Conservation (phyloP, 2,888 invertebrate genomes). For the Zelleria hepariella region DNA sequence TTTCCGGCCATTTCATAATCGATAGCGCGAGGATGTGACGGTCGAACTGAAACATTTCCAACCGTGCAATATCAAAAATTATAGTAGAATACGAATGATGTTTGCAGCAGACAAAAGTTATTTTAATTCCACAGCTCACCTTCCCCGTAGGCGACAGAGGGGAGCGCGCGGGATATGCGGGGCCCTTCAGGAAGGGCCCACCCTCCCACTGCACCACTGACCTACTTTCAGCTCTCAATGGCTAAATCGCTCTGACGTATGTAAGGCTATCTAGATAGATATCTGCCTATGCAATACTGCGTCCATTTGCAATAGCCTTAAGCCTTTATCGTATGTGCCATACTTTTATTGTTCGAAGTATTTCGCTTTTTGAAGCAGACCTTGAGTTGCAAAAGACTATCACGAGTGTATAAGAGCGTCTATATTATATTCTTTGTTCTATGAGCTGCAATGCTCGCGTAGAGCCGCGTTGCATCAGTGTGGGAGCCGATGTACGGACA, state of each 20-base stretch:
- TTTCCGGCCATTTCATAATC: too few relatives aligned
- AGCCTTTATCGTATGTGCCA: background rate
- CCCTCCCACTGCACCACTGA: slow-evolving; percentile 58
- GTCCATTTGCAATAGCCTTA: background rate
- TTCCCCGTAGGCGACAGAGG: slow-evolving; percentile 15
- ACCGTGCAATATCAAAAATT: background rate
- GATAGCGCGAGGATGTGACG: too few relatives aligned
- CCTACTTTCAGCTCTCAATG: slow-evolving; percentile 45
- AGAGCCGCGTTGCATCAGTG: slow-evolving; percentile 9
- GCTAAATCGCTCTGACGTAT: background rate
- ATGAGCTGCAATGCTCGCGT: background rate
- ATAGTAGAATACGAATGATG: background rate
- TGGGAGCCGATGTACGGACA: slow-evolving; percentile 23
- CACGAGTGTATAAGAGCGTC: slow-evolving; percentile 5
- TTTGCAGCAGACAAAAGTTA: slow-evolving; percentile 13
- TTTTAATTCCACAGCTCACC: slow-evolving; percentile 5
- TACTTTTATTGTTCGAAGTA: background rate
- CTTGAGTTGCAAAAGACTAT: background rate
- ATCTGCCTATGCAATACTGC: background rate
- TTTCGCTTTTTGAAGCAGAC: background rate
- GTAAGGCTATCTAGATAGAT: background rate
- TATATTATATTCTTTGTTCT: background rate
- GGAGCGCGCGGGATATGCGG: slow-evolving; percentile 20
- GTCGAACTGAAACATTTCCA: too few relatives aligned
- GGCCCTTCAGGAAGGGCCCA: slow-evolving; percentile 26